Base-by-base conservation (phyloP, 2,888 invertebrate genomes). In the Prosopocoilus inquinatus region DNA sequence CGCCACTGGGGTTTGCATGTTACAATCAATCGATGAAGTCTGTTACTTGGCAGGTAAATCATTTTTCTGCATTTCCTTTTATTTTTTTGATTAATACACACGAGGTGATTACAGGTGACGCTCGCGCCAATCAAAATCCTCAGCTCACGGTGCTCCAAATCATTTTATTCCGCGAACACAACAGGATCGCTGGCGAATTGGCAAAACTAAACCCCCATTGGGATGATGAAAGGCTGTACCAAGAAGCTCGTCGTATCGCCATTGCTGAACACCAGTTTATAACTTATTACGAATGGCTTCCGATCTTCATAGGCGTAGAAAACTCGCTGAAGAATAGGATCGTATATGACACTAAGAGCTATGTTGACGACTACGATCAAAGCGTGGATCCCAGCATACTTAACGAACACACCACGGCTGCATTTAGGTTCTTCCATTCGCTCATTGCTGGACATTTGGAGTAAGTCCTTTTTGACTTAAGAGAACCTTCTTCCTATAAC, bases 211-310 rank as follows among this genome's bases (percentile, higher is more conserved):
- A 92, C 75, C 88, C 88, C 0, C 87, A 87, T 60, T 90, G 90
- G 90, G 79, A 79, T 59, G 90, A 90, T 65, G 90, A 90, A 73
- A 85, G 80, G 0, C 70, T 85, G 4, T 91, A 81, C 79, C 89
- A 90, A 71, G 90, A 90, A 75, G 82, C 89, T 0, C 80, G 89
- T 46, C 80, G 85, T 35, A 88, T 90, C 51, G 77, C 83, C 57
- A 84, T 86, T 15, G 90, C 88, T 1, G 80, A 87, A 71, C 82
- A 85, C 66, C 90, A 90, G 70, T 83, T 86, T 61, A 88, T 90
- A 66, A 83, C 86, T 53, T 90, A 89, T 71, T 88, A 89, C 69
- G 90, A 90, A 73, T 90, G 88, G 81, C 77, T 90, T 32, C 89
- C 90, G 0, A 84, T 89, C 59, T 83, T 90, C 67, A 80, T 90